Evolutionary conservation across 2,888 invertebrate species (phyloP).

Genomic region (Priocnemis perturbator): DNA sequence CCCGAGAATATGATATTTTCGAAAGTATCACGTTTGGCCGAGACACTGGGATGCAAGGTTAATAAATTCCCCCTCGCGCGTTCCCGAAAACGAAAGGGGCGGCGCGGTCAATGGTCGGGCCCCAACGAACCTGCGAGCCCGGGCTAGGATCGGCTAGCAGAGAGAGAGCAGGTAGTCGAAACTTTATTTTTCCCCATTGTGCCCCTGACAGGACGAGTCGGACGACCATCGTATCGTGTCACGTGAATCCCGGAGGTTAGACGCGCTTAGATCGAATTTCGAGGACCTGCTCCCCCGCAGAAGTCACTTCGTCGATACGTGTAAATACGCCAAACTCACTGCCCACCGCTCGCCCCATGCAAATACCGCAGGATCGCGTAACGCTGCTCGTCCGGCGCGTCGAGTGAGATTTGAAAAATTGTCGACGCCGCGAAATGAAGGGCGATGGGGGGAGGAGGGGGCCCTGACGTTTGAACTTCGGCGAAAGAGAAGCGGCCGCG

Average conservation of each 20-base stretch:
- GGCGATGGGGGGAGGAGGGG: background rate
- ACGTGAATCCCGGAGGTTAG: constrained; percentile 25
- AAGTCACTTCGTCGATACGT: background rate
- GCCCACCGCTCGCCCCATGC: too few species aligned
- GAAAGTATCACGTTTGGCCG: background rate
- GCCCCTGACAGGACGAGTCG: constrained; percentile 20
- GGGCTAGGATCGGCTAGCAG: constrained; percentile 29
- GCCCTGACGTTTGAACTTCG: constrained; percentile 11
- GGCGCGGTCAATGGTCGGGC: constrained; percentile 24
- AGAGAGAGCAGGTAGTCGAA: constrained; percentile 54
- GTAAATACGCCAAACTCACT: too few species aligned
- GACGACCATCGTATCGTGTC: constrained; percentile 1
- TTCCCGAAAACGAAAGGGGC: constrained; percentile 16
- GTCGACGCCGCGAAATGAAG: constrained; percentile 6
- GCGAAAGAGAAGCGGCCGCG: constrained; percentile 3
- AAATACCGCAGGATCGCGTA: too few species aligned
- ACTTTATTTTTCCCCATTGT: constrained; percentile 22
- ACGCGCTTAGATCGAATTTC: constrained; percentile 15
- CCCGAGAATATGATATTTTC: background rate
- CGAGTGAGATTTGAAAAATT: background rate
- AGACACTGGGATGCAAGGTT: background rate
- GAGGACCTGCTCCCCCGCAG: background rate
- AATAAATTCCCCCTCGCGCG: too few species aligned
- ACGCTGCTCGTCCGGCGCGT: too few species aligned
- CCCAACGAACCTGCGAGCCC: constrained; percentile 34